phyloP scores from a whole-genome alignment of 2,797 vertebrate species.

The Vultur gryphus region DNA sequence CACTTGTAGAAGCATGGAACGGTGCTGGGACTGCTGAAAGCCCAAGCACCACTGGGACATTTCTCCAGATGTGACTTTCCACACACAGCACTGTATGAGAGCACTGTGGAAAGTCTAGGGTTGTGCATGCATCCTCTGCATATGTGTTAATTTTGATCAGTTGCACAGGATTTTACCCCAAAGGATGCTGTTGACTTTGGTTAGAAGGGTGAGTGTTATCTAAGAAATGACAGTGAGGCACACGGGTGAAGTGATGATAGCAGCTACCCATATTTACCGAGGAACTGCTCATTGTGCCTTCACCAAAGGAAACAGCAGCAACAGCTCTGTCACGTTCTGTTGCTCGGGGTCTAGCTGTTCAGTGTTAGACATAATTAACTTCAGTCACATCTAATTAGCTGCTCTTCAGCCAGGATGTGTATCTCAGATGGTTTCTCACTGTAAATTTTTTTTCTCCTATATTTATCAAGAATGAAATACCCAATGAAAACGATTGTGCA shows the following conservation, averaged over 20 bases:
- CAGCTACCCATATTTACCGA: neutral
- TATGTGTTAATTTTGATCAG: neutral
- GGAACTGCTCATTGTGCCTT: neutral
- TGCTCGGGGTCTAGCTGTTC: neutral
- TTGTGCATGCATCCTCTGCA: fast-evolving
- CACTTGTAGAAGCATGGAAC: fast-evolving
- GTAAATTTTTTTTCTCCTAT: neutral
- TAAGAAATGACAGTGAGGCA: neutral
- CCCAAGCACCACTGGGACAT: neutral
- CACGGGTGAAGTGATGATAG: neutral
- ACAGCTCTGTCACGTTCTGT: neutral
- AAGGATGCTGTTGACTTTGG: neutral
- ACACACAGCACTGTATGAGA: neutral
- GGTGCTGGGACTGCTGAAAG: neutral
- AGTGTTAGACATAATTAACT: neutral
- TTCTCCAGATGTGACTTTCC: neutral
- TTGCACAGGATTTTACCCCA: neutral
- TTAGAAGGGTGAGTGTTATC: neutral
- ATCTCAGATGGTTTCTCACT: neutral
- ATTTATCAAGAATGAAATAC: neutral
- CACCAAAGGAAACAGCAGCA: neutral
- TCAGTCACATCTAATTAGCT: neutral
- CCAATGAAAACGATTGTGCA: neutral
- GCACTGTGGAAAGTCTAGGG: neutral
- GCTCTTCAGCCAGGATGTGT: neutral